Base-by-base conservation (phyloP, 2,888 invertebrate species). In the Molanna angustata region DNA sequence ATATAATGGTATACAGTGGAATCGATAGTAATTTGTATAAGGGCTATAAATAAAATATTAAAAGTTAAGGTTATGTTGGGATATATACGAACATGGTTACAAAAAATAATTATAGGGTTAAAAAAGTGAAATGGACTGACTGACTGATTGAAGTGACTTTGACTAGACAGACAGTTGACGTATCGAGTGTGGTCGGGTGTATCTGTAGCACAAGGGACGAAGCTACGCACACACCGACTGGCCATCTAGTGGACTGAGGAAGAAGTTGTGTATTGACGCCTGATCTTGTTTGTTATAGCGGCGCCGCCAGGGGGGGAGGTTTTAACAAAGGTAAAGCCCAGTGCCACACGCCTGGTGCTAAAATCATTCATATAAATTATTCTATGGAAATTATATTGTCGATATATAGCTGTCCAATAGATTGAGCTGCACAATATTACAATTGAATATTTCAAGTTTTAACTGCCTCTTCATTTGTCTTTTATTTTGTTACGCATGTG, bases 251-350 rank as follows among this genome's bases (percentile, higher is more conserved):
- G 41, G 42, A 33, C 41, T 19, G 31, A 40, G 7, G 44, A 20
- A 16, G n/a, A n/a, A n/a, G n/a, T 27, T 18, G 35, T 68, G 81
- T 83, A 85, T 85, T 85, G 85, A 85, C 80, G 80, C 80, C 80
- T 80, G 78, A 82, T 84, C 81, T 82, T 84, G 84, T 88, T 82
- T 88, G 87, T 88, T 89, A 86, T 88, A 88, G 91, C 88, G 90
- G 91, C 87, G 89, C 90, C 88, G 85, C 86, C 85, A 86, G 86
- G 82, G 85, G 86, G 87, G 90, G 91, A 88, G 90, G 90, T 90
- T 91, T 80, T 90, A 90, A 89, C 83, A 92, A 92, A 92, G 92
- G 92, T 92, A 92, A 92, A 88, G 86, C 86, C 85, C 86, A 82
- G 83, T 80, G 82, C 81, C 76, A 78, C 76, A 76, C 77, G 82